phyloP scores from a whole-genome alignment of 92 coral and sea anemone genomes.

The Hydrozoanthus gracilis region DNA sequence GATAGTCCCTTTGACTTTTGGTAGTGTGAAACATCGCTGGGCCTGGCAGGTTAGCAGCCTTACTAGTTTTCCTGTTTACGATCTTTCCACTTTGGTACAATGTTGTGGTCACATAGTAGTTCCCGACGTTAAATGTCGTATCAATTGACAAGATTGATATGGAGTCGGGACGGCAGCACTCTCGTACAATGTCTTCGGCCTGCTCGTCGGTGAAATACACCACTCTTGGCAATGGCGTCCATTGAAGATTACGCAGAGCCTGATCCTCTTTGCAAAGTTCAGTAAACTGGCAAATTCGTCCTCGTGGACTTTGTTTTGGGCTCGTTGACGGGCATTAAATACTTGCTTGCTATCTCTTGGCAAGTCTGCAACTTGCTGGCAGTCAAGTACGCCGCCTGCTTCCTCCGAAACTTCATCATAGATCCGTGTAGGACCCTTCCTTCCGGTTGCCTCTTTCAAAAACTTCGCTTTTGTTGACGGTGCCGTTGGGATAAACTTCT shows the following conservation, averaged over 20 bases:
- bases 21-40: conserved; percentile 56
- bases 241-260: conserved; percentile 50
- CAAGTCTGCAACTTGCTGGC: conserved; percentile 46
- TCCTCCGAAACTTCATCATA: conserved; percentile 41
- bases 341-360: conserved; percentile 62
- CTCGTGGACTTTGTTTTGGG: not conserved
- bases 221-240: conserved; percentile 61
- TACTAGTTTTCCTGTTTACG: no score
- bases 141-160: conserved; percentile 39
- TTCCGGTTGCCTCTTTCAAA: conserved; percentile 26
- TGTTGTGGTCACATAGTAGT: no score
- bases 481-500: conserved; percentile 50
- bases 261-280: conserved; percentile 37
- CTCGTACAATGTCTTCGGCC: no score
- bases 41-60: conserved; percentile 50
- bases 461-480: conserved; percentile 53
- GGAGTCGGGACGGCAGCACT: conserved; percentile 45
- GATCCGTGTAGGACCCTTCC: conserved; percentile 49
- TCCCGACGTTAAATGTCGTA: conserved; percentile 49
- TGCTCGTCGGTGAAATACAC: no score
- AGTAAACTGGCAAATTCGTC: no score
- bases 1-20: conserved; percentile 29
- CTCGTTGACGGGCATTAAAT: conserved; percentile 46
- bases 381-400: conserved; percentile 53
- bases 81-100: no score